These are phyloP conservation scores for Pelvicachromis taeniatus DNA, from an alignment of 2,113 vertebrate genomes.

Conservation along the genomic window DNA sequence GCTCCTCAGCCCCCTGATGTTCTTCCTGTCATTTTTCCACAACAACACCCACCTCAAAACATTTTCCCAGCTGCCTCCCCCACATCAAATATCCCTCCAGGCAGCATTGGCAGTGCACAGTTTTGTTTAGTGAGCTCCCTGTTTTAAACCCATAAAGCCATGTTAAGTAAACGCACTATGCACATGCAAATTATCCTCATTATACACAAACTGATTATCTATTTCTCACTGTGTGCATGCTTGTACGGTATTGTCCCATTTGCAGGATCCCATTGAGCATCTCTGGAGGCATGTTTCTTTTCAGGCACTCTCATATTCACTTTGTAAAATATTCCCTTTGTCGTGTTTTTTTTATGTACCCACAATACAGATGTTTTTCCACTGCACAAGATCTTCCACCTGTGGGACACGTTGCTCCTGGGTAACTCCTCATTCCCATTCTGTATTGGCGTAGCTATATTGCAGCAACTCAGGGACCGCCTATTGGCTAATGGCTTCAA, in stretches of 20 bases:
- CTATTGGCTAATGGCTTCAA: slow-evolving; percentile 97
- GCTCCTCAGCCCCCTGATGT: slow-evolving; percentile 32
- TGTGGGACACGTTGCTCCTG: slow-evolving; percentile 95
- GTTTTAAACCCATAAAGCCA: slow-evolving; percentile 11
- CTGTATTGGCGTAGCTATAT: slow-evolving; percentile 94
- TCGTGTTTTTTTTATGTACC: slow-evolving; percentile 12
- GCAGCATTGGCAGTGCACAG: slow-evolving; percentile 7
- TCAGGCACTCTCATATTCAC: background rate
- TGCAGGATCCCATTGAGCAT: background rate
- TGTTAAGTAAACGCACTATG: slow-evolving; percentile 7
- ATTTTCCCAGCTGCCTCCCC: slow-evolving; percentile 39
- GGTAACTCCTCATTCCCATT: slow-evolving; percentile 97
- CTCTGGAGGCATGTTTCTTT: background rate
- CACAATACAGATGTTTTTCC: slow-evolving; percentile 88
- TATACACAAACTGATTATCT: slow-evolving; percentile 3
- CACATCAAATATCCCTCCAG: slow-evolving; percentile 35
- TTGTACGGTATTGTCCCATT: background rate
- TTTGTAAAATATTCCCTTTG: background rate
- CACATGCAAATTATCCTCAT: slow-evolving; percentile 47
- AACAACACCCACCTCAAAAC: slow-evolving; percentile 41
- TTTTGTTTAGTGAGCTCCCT: slow-evolving; percentile 1
- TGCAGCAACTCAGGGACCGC: slow-evolving; percentile 92
- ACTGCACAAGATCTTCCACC: slow-evolving; percentile 98
- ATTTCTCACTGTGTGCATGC: background rate
- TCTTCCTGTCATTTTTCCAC: slow-evolving; percentile 46